Percentiles rank a stretch among this genome's conserved stretches.
Evolutionary conservation across 1,140 invertebrate species (phyloP).

Genomic region (Bicyclus anynana): DNA sequence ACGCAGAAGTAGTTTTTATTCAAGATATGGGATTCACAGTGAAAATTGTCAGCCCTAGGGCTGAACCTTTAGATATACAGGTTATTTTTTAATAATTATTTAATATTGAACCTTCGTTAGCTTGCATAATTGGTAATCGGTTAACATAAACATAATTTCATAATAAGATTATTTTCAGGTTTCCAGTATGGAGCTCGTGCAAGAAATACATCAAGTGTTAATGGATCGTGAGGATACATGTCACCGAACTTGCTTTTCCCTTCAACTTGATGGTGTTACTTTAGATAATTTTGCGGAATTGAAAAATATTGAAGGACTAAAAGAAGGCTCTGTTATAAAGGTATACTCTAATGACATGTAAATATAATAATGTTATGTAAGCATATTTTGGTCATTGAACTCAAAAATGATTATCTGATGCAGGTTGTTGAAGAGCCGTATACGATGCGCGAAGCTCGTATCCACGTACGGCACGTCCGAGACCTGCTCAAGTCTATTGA

Average conservation of each 20-base stretch:
- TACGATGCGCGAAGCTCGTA: slow-evolving; percentile 97
- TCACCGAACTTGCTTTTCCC: slow-evolving; percentile 97
- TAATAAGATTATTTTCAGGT: slow-evolving; percentile 78
- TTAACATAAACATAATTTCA: background rate
- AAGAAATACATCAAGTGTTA: slow-evolving; percentile 98
- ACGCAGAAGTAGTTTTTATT: slow-evolving; percentile 92
- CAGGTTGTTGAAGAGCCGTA: slow-evolving; percentile 95
- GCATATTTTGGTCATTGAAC: no score
- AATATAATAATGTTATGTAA: background rate
- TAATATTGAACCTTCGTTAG: background rate
- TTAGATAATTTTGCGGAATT: slow-evolving; percentile 98
- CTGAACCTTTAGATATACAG: slow-evolving; percentile 95
- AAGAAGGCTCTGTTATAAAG: slow-evolving; percentile 96
- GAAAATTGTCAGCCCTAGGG: slow-evolving; percentile 92
- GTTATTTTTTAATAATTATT: slow-evolving; percentile 58
- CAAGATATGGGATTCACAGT: slow-evolving; percentile 96
- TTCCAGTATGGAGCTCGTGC: slow-evolving; percentile 98
- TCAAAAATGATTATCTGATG: background rate
- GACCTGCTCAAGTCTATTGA: slow-evolving; percentile 97
- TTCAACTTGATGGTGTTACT: slow-evolving; percentile 95
- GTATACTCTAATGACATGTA: slow-evolving; percentile 59
- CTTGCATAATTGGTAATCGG: no score
- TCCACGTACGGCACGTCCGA: slow-evolving; percentile 97
- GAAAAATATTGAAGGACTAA: slow-evolving; percentile 96
- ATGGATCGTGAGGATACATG: slow-evolving; percentile 99